A percentile compares a stretch with the other conserved stretches of the same genome.
Conservation (phyloP, 2,888 invertebrate genomes). For the Tanypteryx hageni region DNA sequence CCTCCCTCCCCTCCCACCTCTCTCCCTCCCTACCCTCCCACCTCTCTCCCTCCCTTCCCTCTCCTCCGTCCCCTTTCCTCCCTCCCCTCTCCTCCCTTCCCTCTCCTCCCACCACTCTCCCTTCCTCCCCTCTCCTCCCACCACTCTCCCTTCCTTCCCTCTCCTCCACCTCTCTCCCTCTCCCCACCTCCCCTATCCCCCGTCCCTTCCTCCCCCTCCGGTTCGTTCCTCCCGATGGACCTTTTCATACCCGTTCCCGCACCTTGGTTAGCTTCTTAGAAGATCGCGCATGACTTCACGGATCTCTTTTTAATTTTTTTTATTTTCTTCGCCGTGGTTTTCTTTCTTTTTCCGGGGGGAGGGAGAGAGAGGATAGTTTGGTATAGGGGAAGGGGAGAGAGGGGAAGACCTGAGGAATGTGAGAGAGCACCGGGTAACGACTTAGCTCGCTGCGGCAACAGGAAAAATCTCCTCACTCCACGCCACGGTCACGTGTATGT, state of each 20-base stretch:
- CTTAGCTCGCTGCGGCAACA: slow-evolving; percentile 47
- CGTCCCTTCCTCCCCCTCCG: background rate
- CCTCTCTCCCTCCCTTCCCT: too few relatives aligned
- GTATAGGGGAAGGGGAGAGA: slow-evolving; percentile 67
- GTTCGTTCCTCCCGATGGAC: background rate
- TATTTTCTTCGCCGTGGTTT: background rate
- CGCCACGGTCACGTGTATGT: background rate
- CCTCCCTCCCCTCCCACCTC: background rate
- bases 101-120: too few relatives aligned
- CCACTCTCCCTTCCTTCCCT: background rate
- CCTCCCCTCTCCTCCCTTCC: too few relatives aligned
- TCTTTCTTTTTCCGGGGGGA: slow-evolving; percentile 33
- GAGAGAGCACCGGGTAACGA: slow-evolving; percentile 67
- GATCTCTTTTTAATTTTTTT: too few relatives aligned
- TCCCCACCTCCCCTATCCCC: background rate
- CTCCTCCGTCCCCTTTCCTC: too few relatives aligned
- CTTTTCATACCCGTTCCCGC: background rate
- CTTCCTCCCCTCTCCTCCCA: background rate
- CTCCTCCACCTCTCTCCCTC: too few relatives aligned
- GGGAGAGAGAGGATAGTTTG: slow-evolving; percentile 65
- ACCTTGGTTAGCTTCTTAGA: background rate
- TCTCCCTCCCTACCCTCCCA: background rate
- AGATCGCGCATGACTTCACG: slow-evolving; percentile 41
- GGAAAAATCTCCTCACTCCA: too few relatives aligned
- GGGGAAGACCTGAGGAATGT: slow-evolving; percentile 69